A percentile compares a stretch with the other conserved stretches of the same genome.
phyloP scores from a whole-genome alignment of 2,113 vertebrate species.

The Bos indicus region DNA sequence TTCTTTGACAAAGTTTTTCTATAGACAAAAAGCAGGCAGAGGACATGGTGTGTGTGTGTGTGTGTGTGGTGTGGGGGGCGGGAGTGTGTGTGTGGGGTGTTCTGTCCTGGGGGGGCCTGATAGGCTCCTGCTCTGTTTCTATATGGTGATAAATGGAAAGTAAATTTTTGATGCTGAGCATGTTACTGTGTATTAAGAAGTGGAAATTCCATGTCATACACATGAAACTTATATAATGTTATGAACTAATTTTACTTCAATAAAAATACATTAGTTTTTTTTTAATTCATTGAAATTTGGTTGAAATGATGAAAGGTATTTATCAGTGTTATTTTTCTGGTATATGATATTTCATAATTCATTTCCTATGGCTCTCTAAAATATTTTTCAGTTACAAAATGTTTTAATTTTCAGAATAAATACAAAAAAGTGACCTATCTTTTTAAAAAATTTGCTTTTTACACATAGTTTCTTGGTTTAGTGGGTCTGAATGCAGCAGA shows the following conservation, averaged over 20 bases:
- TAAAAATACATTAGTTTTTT: not conserved
- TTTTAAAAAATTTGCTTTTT: slow-evolving; percentile 66
- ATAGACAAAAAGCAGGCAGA: not conserved
- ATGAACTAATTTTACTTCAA: not conserved
- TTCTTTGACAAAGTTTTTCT: not conserved
- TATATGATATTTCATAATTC: not conserved
- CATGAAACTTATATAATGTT: not conserved
- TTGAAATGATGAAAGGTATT: not conserved
- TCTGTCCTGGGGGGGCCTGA: not conserved
- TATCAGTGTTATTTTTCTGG: not conserved
- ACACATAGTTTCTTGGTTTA: slow-evolving; percentile 55
- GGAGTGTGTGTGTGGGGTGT: not conserved
- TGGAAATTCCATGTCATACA: not conserved
- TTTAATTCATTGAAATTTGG: not conserved
- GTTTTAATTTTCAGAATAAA: slow-evolving; percentile 54
- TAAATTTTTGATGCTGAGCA: not conserved
- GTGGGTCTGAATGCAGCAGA: slow-evolving; percentile 65
- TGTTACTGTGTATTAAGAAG: not conserved
- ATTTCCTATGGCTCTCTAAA: not conserved
- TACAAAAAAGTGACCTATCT: slow-evolving; percentile 78
- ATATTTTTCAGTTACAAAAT: not conserved
- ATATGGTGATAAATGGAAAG: not conserved
- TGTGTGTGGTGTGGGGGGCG: rapidly evolving
- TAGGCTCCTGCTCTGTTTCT: not conserved
- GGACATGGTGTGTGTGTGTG: not conserved